Percentiles rank a stretch among this genome's conserved stretches.
Conservation (phyloP, 2,113 vertebrate species). For the Chaenocephalus aceratus region DNA sequence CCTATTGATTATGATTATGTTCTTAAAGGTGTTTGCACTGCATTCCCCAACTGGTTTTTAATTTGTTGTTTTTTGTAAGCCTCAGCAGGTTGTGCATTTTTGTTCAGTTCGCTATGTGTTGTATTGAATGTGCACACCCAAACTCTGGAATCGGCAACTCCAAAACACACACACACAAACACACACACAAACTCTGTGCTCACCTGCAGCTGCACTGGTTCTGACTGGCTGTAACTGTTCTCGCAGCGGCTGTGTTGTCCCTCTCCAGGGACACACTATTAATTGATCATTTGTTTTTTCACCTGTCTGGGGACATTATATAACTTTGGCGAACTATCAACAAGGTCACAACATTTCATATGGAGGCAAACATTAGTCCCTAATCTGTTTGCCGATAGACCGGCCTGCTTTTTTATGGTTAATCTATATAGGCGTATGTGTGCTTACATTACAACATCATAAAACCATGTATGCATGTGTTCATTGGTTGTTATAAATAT, state of each 20-base stretch:
- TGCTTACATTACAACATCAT: background rate
- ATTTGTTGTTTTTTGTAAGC: background rate
- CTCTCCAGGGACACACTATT: conserved; percentile 56
- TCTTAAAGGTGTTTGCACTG: background rate
- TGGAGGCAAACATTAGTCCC: conserved; percentile 29
- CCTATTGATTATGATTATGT: background rate
- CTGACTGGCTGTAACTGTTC: conserved; percentile 32
- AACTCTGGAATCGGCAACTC: conserved; percentile 6
- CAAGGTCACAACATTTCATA: conserved; percentile 54
- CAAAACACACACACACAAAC: too few species aligned
- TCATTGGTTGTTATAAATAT: background rate
- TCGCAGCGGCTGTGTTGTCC: conserved; percentile 11
- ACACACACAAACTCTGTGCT: conserved; percentile 20
- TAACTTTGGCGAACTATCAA: conserved; percentile 56
- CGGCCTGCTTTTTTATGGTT: conserved; percentile 8
- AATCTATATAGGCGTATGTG: conserved; percentile 14
- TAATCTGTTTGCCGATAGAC: conserved; percentile 47
- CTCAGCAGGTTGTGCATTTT: background rate
- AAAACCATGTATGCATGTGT: conserved; percentile 20
- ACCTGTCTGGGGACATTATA: conserved; percentile 71
- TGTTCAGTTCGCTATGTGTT: background rate
- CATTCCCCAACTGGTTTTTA: background rate
- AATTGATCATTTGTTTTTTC: conserved; percentile 74
- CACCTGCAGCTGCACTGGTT: conserved; percentile 53
- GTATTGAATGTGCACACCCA: background rate